These are phyloP conservation scores for Ellobium chinense DNA, from an alignment of 2,888 invertebrate species.

Conservation along the genomic window DNA sequence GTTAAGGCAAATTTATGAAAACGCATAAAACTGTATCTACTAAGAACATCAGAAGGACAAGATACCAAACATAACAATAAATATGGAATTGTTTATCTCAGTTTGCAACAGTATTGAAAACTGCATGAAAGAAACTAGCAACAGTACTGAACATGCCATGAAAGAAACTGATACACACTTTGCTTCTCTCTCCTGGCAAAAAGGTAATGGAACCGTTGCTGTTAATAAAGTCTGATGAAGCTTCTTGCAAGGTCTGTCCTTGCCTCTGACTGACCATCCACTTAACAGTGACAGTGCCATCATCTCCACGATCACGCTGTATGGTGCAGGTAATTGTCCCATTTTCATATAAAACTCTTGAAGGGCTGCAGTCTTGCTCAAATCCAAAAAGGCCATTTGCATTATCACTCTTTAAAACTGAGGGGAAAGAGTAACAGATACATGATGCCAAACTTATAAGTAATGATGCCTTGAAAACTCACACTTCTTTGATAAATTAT, in stretches of 20 bases:
- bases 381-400: conserved; percentile 78
- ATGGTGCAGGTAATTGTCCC: conserved; percentile 65
- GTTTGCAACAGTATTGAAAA: no score
- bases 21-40: no score
- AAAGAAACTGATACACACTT: no score
- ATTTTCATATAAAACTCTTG: conserved; percentile 56
- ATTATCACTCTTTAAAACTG: conserved; percentile 78
- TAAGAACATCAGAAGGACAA: no score
- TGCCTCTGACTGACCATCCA: conserved; percentile 66
- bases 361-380: conserved; percentile 63
- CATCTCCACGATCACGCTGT: conserved; percentile 69
- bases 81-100: no score
- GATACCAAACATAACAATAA: no score
- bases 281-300: conserved; percentile 68
- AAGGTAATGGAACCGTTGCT: conserved; percentile 69
- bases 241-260: conserved; percentile 30
- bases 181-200: conserved; percentile 67
- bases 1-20: no score
- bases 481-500: no score
- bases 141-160: no score
- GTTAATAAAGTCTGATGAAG: conserved; percentile 68
- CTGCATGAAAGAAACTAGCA: no score
- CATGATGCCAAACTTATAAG: not conserved
- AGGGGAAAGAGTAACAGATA: not conserved
- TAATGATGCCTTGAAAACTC: no score